Evolutionary conservation across 1,140 invertebrate species (phyloP), one percentile per base, ranked within the genome.

Genomic region (Paraescarpia echinospica): DNA sequence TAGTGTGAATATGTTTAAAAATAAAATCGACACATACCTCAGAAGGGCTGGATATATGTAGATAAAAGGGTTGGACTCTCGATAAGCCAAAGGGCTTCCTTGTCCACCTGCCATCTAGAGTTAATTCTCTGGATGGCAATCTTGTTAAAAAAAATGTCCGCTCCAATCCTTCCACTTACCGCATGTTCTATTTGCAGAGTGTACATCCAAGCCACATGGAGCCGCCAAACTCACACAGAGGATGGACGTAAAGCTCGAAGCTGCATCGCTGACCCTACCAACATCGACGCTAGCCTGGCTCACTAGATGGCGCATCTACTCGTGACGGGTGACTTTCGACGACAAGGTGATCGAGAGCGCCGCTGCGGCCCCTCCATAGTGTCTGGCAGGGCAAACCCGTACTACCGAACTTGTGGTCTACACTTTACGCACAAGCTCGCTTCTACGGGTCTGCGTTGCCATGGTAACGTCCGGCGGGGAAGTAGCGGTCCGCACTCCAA

Each of bases 371-470:
- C 59, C 59, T 77, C 90, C 90, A 90, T 12, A 90, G 35, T 90
- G 90, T 90, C 90, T 90, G 90, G 34, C 90, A 90, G 48, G 92
- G 48, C 34, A 41, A 92, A 92, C 92, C 92, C 92, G 92, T 92
- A 92, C 92, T 34, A 92, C 92, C 92, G 92, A 92, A 92, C 92
- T 92, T 92, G 92, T 92, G 92, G n/a, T 77, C 33, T 34, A n/a
- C 35, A 14, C 92, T 33, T 88, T 88, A 91, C 33, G 33, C 92
- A 88, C 92, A 92, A 92, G 92, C 92, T 92, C 92, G 92, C 48
- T 92, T 92, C 88, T 92, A 92, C 92, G 92, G 92, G 92, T 92
- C 51, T 92, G 92, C 48, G 92, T 92, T 92, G 92, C 88, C 88
- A 89, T 89, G 92, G 92, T 77, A n/a, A 6, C 41, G 18, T 51